Conservation (phyloP, 2,888 invertebrate genomes). For the Oligia fasciuncula region DNA sequence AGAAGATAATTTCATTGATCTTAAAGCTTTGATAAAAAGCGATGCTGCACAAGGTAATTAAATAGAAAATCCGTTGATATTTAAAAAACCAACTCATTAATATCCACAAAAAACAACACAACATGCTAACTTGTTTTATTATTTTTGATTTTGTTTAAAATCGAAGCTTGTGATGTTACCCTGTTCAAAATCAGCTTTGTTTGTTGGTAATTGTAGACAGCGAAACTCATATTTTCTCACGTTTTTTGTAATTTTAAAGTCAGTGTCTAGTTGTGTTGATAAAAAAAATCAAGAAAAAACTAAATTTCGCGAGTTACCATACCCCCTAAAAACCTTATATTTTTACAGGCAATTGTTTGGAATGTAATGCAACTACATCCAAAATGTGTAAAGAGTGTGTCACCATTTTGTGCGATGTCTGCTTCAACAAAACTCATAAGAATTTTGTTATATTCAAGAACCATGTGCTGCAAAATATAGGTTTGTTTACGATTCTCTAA, state of each 20-base stretch:
- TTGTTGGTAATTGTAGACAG: background rate
- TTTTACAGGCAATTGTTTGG: slow-evolving; percentile 79
- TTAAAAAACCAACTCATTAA: background rate
- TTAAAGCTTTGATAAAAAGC: slow-evolving; percentile 75
- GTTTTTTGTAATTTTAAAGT: background rate
- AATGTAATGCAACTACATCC: slow-evolving; percentile 77
- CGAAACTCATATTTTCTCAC: background rate
- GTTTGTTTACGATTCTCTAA: slow-evolving; percentile 52
- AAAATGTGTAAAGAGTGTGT: slow-evolving; percentile 85
- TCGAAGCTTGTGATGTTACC: background rate
- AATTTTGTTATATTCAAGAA: slow-evolving; percentile 85
- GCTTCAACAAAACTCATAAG: slow-evolving; percentile 85
- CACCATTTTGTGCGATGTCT: slow-evolving; percentile 80
- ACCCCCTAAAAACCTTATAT: background rate
- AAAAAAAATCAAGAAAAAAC: background rate
- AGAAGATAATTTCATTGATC: slow-evolving; percentile 76
- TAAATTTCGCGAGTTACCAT: no score
- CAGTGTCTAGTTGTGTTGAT: background rate
- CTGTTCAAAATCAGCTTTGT: background rate
- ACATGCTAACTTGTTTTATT: background rate
- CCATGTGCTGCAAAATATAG: slow-evolving; percentile 80
- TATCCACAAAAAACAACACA: background rate
- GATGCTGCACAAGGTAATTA: slow-evolving; percentile 75
- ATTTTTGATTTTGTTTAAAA: background rate
- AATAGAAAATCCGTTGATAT: background rate